A percentile compares a stretch with the other conserved stretches of the same genome.
phyloP scores from a whole-genome alignment of 2,888 invertebrate genomes.

The Xylophagus ater region DNA sequence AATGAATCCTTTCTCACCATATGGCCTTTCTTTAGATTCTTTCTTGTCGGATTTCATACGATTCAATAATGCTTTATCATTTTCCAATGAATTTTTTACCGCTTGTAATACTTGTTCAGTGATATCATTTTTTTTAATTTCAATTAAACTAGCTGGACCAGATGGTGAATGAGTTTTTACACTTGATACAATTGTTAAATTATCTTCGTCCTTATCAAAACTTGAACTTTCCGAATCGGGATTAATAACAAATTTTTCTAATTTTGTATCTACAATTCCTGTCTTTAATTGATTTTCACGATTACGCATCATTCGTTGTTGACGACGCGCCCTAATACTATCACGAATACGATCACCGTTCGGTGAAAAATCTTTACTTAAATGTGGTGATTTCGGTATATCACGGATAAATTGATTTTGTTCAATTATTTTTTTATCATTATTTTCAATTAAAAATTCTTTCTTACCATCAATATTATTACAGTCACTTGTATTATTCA shows the following conservation, averaged over 20 bases:
- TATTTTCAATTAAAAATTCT: background rate
- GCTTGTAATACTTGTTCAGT: slow-evolving; percentile 31
- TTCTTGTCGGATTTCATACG: slow-evolving; percentile 8
- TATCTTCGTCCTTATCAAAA: slow-evolving; percentile 11
- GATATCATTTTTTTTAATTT: slow-evolving; percentile 15
- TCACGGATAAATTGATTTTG: slow-evolving; percentile 20
- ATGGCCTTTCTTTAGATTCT: slow-evolving; percentile 27
- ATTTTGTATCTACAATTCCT: slow-evolving; percentile 8
- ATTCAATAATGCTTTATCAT: slow-evolving; percentile 11
- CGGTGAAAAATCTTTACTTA: slow-evolving; percentile 39
- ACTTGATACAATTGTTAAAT: slow-evolving; percentile 4
- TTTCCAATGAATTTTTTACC: slow-evolving; percentile 28
- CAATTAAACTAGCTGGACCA: slow-evolving; percentile 15
- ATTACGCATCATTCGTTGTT: slow-evolving; percentile 24
- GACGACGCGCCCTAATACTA: slow-evolving; percentile 35
- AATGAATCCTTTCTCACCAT: slow-evolving; percentile 37
- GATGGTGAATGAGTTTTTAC: slow-evolving; percentile 15
- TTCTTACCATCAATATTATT: slow-evolving; percentile 7
- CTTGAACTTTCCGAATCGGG: slow-evolving; percentile 5
- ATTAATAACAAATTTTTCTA: background rate
- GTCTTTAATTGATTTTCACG: slow-evolving; percentile 18
- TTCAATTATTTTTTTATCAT: slow-evolving; percentile 7
- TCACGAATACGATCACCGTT: slow-evolving; percentile 37
- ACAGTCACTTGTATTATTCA: too few relatives aligned
- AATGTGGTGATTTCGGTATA: slow-evolving; percentile 38